Conservation (phyloP, 2,888 invertebrate species). For the Capitulum mitella region DNA sequence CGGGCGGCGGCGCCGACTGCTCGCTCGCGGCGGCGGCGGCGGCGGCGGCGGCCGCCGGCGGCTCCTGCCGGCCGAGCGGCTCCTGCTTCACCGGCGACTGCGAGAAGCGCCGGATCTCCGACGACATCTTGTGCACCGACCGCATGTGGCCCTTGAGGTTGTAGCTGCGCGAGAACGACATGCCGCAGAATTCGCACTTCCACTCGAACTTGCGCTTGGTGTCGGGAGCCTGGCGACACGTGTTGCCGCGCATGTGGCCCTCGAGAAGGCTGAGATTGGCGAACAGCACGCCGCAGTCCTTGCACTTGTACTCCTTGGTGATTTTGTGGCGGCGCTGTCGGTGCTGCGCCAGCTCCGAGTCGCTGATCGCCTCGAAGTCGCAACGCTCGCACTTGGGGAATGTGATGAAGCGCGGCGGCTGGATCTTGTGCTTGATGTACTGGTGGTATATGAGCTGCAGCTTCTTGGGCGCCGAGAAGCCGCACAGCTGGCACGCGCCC, state of each 20-base stretch:
- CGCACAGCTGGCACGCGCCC: constrained; percentile 32
- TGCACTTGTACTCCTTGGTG: constrained; percentile 32
- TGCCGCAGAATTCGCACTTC: constrained; percentile 32
- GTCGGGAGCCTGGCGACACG: constrained; percentile 27
- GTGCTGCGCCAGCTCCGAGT: constrained; percentile 30
- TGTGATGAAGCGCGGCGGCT: constrained; percentile 29
- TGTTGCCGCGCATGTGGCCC: constrained; percentile 33
- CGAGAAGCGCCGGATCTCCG: background rate
- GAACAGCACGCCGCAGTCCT: constrained; percentile 31
- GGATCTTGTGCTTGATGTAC: constrained; percentile 30
- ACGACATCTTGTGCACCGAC: constrained; percentile 28
- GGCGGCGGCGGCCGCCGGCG: background rate
- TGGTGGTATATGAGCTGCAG: constrained; percentile 32
- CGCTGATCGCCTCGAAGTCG: constrained; percentile 30
- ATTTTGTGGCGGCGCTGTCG: constrained; percentile 30
- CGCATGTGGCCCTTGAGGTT: constrained; percentile 34
- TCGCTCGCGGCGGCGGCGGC: too few species aligned
- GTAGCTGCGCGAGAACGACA: constrained; percentile 33
- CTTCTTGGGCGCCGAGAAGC: constrained; percentile 28
- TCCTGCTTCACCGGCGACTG: too few species aligned
- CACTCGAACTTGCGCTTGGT: constrained; percentile 28
- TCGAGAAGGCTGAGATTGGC: constrained; percentile 31
- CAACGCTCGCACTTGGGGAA: constrained; percentile 35
- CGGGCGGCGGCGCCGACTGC: too few species aligned
- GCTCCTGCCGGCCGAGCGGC: constrained; percentile 38